Evolutionary conservation across 2,888 invertebrate species (phyloP).

Genomic region (Odontomyia ornata): DNA sequence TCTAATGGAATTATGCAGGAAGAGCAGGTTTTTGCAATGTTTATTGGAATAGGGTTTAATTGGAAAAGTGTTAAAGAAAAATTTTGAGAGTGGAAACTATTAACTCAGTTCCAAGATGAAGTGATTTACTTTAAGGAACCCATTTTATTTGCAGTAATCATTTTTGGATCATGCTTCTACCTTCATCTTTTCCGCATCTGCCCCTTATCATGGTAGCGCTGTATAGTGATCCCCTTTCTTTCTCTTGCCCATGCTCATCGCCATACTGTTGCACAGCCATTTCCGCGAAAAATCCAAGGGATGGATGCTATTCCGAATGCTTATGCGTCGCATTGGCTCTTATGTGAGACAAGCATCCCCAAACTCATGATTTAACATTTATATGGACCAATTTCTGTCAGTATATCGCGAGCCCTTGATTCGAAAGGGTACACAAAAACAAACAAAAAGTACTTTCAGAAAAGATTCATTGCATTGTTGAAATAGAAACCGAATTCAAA

Average conservation of each 20-base stretch:
- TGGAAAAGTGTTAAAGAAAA: too few species aligned
- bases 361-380: slow-evolving; percentile 54
- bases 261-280: not conserved
- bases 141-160: not conserved
- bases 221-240: not conserved
- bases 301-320: slow-evolving; percentile 24
- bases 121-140: not conserved
- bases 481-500: not conserved
- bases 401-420: slow-evolving; percentile 65
- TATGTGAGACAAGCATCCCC: slow-evolving; percentile 12
- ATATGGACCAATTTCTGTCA: slow-evolving; percentile 58
- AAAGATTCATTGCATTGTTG: slow-evolving; percentile 7
- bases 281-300: slow-evolving; percentile 25
- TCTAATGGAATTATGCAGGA: too few species aligned
- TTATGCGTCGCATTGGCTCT: slow-evolving; percentile 33
- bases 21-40: too few species aligned
- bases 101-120: too few species aligned
- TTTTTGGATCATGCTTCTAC: not conserved
- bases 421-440: slow-evolving; percentile 62
- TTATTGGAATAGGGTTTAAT: too few species aligned
- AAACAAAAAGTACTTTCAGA: slow-evolving; percentile 20
- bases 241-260: not conserved
- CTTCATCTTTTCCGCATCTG: not conserved
- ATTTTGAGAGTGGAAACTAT: not conserved
- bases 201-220: not conserved